phyloP scores from a whole-genome alignment of 2,888 invertebrate genomes.

The Gymnosoma rotundatum region DNA sequence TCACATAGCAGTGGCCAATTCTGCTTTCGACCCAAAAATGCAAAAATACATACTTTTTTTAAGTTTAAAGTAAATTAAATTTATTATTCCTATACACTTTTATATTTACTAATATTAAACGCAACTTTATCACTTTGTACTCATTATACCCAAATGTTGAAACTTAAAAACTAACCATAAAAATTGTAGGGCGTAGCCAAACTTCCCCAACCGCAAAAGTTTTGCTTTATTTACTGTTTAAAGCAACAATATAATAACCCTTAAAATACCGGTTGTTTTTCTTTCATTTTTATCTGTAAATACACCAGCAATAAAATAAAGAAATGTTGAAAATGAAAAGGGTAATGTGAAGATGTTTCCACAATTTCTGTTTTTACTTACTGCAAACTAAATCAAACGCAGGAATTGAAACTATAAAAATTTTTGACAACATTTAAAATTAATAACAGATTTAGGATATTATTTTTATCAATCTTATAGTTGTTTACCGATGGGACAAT shows the following conservation, averaged over 20 bases:
- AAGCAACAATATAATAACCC: constrained; percentile 47
- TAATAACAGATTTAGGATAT: not conserved
- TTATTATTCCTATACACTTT: too few species aligned
- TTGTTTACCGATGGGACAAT: too few species aligned
- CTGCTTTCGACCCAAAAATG: too few species aligned
- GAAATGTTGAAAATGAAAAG: not conserved
- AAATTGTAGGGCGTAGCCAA: constrained; percentile 17
- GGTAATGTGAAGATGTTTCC: constrained; percentile 19
- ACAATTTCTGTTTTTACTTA: not conserved
- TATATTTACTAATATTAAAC: too few species aligned
- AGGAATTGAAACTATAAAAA: not conserved
- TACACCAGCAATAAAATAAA: constrained; percentile 46
- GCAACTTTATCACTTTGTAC: too few species aligned
- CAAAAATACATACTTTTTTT: too few species aligned
- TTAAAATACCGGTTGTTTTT: constrained; percentile 33
- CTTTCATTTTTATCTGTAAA: constrained; percentile 41
- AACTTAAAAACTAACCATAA: not conserved
- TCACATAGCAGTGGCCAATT: too few species aligned
- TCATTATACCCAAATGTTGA: too few species aligned
- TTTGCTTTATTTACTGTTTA: constrained; percentile 43
- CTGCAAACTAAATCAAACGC: not conserved
- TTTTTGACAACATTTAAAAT: not conserved
- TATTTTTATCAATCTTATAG: too few species aligned
- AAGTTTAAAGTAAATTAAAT: too few species aligned
- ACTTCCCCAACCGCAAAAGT: constrained; percentile 13